These are phyloP conservation scores for Tonatia bakeri DNA, from an alignment of 2,113 vertebrate genomes.

Conservation along the genomic window DNA sequence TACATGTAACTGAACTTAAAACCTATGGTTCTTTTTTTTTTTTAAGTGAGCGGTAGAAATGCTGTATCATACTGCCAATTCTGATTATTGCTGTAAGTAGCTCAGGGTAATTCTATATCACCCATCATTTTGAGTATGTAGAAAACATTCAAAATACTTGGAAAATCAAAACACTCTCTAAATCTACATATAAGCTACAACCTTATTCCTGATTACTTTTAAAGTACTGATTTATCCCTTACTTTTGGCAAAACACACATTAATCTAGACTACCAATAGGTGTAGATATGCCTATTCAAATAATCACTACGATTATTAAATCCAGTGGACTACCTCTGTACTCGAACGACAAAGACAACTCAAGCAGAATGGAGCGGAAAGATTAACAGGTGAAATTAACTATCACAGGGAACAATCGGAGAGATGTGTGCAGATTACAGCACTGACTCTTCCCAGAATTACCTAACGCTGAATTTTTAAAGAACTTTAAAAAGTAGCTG, in stretches of 20 bases:
- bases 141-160: neutral
- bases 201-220: neutral
- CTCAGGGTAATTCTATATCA: neutral
- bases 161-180: neutral
- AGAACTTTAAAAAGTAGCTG: neutral
- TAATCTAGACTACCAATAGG: neutral
- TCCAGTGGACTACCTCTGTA: neutral
- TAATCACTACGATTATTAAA: neutral
- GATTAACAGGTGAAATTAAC: neutral
- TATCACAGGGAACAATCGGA: neutral
- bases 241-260: neutral
- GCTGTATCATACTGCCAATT: neutral
- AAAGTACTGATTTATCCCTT: neutral
- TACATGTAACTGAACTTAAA: neutral
- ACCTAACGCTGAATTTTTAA: neutral
- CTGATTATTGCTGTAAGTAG: neutral
- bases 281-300: neutral
- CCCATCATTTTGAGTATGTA: neutral
- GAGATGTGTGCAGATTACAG: neutral
- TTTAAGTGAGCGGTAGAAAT: neutral
- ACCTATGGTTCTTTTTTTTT: neutral
- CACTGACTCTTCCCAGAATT: neutral
- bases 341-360: neutral
- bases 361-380: neutral
- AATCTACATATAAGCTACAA: neutral